Evolutionary conservation across 2,888 invertebrate genomes (phyloP), one percentile per base, ranked within the genome.

Genomic region (Trichopoda pennipes): DNA sequence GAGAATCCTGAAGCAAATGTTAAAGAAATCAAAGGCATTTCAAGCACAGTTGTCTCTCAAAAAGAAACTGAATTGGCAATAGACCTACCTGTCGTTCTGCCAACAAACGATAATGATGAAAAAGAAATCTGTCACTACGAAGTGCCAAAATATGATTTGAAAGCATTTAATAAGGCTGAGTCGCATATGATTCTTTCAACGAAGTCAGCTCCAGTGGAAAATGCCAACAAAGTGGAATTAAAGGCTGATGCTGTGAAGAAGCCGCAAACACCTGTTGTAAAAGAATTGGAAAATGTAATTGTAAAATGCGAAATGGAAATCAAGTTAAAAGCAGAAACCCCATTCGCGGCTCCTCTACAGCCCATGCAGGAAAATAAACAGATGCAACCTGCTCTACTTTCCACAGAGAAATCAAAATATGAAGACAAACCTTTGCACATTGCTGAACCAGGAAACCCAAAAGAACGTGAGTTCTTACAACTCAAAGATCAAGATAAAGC

Each of bases 141-240:
- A 81, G 63, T 81, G 12, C 84, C 84, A 9, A 66, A 63, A 49
- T 51, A 74, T 28, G 28, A 74, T 61, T 16, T 68, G 6, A 44
- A 23, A 28, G 19, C 47, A 4, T 16, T 69, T 16, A 56, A 44
- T 17, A 63, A 42, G n/a, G 51, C 49, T 14, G 81, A 85, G 60
- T 4, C 42, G 1, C 21, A 69, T 17, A 53, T 80, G 58, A 68
- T 60, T 19, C 68, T 23, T 38, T 28, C 19, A n/a, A 49, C 38
- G 7, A 28, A 23, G 35, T 12, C 60, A 9, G 28, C 61, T 47
- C 19, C 3, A 21, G 4, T 1, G 3, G 38, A 64, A 51, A 56
- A 44, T 16, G 23, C 3, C 58, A 35, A 17, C 9, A 28, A 51
- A 14, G 16, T 38, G 0, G 72, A 53, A 55, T 60, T 42, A n/a